Percentiles rank a stretch among this genome's conserved stretches.
Evolutionary conservation across 1,140 invertebrate species (phyloP).

Genomic region (Antheraea mylitta): DNA sequence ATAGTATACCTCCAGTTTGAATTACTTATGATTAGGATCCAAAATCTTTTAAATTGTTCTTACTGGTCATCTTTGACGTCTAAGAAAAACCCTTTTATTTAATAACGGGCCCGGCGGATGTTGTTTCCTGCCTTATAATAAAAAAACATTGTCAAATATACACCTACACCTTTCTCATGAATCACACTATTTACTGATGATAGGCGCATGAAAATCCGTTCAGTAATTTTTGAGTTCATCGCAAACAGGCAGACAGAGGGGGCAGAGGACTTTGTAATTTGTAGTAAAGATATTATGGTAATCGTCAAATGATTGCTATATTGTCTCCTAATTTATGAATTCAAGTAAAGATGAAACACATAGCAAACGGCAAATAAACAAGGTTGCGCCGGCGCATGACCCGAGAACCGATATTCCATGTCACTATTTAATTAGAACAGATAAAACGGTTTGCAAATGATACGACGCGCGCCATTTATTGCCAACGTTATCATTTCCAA

Average conservation of each 20-base stretch:
- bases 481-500: not conserved
- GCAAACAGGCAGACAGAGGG: too few species aligned
- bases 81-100: not conserved
- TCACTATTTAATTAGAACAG: slow-evolving; percentile 12
- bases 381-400: not conserved
- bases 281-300: not conserved
- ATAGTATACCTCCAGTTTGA: too few species aligned
- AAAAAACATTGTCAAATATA: too few species aligned
- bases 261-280: too few species aligned
- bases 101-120: too few species aligned
- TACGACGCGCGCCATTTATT: not conserved
- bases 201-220: too few species aligned
- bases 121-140: too few species aligned
- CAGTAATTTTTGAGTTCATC: too few species aligned
- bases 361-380: not conserved
- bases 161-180: too few species aligned
- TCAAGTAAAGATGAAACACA: not conserved
- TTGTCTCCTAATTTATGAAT: slow-evolving; percentile 5
- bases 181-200: too few species aligned
- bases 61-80: not conserved
- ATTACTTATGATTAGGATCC: too few species aligned
- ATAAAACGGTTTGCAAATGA: slow-evolving; percentile 5
- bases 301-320: not conserved
- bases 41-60: not conserved
- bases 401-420: not conserved